Evolutionary conservation across 2,888 invertebrate species (phyloP).

Genomic region (Nephrotoma appendiculata): DNA sequence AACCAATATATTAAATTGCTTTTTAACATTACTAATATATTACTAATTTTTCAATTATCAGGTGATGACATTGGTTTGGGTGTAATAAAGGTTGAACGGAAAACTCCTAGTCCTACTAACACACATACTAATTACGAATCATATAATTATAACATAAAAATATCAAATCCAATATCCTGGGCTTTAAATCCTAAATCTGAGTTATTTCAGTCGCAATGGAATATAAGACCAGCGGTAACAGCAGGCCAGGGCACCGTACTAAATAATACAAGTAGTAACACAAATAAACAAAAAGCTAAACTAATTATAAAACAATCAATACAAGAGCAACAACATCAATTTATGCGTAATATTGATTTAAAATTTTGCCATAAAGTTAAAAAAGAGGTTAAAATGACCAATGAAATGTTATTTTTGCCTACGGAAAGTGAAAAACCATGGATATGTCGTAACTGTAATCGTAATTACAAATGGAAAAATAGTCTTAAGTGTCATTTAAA

Average conservation of each 20-base stretch:
- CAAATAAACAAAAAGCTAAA: not conserved
- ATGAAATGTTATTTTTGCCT: conserved; percentile 32
- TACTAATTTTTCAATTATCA: not conserved
- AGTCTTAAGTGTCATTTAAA: conserved; percentile 56
- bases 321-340: conserved; percentile 1
- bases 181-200: conserved; percentile 23
- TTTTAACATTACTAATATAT: not conserved
- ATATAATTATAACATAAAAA: conserved; percentile 29
- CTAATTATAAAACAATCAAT: not conserved
- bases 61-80: conserved; percentile 1
- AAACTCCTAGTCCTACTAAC: conserved; percentile 11
- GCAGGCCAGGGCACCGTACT: not conserved
- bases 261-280: conserved; percentile 7
- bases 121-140: conserved; percentile 10
- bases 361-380: conserved; percentile 1
- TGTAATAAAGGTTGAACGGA: conserved; percentile 13
- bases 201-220: not conserved
- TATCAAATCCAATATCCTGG: conserved; percentile 32
- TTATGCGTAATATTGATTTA: conserved; percentile 2
- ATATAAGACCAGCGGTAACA: not conserved
- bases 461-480: conserved; percentile 59
- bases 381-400: conserved; percentile 17
- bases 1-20: not conserved
- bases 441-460: conserved; percentile 52
- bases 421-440: conserved; percentile 31